A percentile compares a stretch with the other conserved stretches of the same genome.
phyloP scores from a whole-genome alignment of 2,797 vertebrate genomes.

The Carduelis carduelis region DNA sequence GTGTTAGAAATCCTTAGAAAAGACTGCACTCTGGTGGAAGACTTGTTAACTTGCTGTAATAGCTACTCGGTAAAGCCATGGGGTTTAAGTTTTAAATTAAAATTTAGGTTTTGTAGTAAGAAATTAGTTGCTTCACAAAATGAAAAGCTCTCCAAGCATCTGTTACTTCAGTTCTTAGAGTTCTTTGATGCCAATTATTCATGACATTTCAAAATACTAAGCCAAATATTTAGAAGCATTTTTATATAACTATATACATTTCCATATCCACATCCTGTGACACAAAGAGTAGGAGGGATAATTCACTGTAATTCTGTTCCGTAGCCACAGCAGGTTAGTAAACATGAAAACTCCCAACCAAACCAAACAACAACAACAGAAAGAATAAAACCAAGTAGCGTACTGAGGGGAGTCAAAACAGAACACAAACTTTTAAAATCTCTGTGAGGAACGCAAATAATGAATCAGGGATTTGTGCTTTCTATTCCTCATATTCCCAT shows the following conservation, averaged over 20 bases:
- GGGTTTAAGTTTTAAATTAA: not conserved
- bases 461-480: not conserved
- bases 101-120: not conserved
- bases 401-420: not conserved
- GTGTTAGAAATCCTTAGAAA: slow-evolving; percentile 50
- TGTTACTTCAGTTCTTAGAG: not conserved
- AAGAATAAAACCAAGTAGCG: not conserved
- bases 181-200: not conserved
- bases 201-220: slow-evolving; percentile 4
- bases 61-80: not conserved
- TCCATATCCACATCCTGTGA: not conserved
- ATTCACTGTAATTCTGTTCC: slow-evolving; percentile 2
- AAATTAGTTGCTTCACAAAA: not conserved
- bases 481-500: not conserved
- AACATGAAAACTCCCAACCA: not conserved
- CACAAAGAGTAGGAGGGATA: not conserved
- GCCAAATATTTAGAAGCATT: not conserved
- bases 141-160: not conserved
- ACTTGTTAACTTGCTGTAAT: slow-evolving; percentile 8
- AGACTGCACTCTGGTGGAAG: slow-evolving; percentile 71
- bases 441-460: not conserved
- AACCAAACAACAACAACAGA: not conserved
- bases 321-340: not conserved
- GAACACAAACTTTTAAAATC: not conserved
- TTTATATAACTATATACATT: not conserved